phyloP scores from a whole-genome alignment of 2,888 invertebrate species.

The Limnephilus lunatus region DNA sequence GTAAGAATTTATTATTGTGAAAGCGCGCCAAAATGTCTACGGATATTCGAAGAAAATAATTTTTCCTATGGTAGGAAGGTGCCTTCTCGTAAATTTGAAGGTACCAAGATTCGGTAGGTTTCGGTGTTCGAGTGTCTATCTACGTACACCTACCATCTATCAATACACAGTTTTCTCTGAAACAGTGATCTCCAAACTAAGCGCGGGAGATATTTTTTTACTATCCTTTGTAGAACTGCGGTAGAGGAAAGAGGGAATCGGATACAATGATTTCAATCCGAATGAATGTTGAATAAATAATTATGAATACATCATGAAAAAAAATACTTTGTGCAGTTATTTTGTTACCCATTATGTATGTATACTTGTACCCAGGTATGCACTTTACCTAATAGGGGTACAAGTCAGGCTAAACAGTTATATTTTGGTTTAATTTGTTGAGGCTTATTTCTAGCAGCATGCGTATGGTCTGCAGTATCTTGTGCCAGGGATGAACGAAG shows the following conservation, averaged over 20 bases:
- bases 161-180: neutral
- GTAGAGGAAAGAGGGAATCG: neutral
- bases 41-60: too few species aligned
- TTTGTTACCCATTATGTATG: neutral
- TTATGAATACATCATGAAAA: too few species aligned
- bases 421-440: neutral
- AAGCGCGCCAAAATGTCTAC: neutral
- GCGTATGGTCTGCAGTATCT: neutral
- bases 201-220: neutral
- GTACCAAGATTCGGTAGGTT: too few species aligned
- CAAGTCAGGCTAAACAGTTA: neutral
- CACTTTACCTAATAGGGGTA: neutral
- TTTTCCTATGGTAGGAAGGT: neutral
- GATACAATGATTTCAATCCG: neutral
- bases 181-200: neutral
- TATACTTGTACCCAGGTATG: neutral
- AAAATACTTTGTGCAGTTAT: neutral
- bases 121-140: too few species aligned
- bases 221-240: neutral
- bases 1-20: neutral
- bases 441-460: neutral
- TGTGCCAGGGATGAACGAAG: neutral
- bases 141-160: neutral
- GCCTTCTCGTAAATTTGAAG: neutral
- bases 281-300: too few species aligned